Evolutionary conservation across 2,888 invertebrate species (phyloP).

Genomic region (Eumerus sabulonum): DNA sequence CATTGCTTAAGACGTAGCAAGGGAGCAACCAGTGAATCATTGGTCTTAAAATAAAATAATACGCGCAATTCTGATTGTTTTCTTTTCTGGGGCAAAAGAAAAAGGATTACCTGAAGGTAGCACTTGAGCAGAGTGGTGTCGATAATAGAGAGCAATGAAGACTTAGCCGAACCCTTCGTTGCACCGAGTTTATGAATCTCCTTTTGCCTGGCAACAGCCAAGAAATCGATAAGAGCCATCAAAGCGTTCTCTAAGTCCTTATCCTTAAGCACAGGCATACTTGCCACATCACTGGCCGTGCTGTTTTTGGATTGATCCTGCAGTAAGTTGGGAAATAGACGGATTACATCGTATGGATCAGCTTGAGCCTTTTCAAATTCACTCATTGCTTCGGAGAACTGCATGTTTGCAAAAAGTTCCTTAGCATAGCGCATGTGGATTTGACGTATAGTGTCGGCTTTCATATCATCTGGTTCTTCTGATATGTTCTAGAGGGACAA

Average conservation of each 20-base stretch:
- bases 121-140: constrained; percentile 98
- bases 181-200: constrained; percentile 76
- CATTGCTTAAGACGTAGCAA: constrained; percentile 94
- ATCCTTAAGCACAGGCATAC: constrained; percentile 82
- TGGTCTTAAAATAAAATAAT: constrained; percentile 86
- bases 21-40: constrained; percentile 96
- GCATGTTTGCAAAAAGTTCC: constrained; percentile 92
- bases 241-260: constrained; percentile 93
- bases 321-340: constrained; percentile 92
- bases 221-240: constrained; percentile 92
- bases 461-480: constrained; percentile 89
- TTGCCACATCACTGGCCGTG: constrained; percentile 21
- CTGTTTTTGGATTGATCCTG: constrained; percentile 73
- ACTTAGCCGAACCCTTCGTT: constrained; percentile 74
- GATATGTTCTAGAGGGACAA: constrained; percentile 85
- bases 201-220: constrained; percentile 86
- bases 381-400: constrained; percentile 94
- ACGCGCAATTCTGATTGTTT: too few relatives aligned
- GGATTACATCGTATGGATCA: constrained; percentile 97
- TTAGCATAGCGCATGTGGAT: constrained; percentile 95
- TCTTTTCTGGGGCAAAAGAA: neutral
- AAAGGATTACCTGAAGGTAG: constrained; percentile 91
- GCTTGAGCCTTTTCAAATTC: constrained; percentile 94
- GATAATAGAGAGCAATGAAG: constrained; percentile 89
- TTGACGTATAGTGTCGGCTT: constrained; percentile 88